phyloP scores from a whole-genome alignment of 2,797 vertebrate species.

The Xenentodon cancila region DNA sequence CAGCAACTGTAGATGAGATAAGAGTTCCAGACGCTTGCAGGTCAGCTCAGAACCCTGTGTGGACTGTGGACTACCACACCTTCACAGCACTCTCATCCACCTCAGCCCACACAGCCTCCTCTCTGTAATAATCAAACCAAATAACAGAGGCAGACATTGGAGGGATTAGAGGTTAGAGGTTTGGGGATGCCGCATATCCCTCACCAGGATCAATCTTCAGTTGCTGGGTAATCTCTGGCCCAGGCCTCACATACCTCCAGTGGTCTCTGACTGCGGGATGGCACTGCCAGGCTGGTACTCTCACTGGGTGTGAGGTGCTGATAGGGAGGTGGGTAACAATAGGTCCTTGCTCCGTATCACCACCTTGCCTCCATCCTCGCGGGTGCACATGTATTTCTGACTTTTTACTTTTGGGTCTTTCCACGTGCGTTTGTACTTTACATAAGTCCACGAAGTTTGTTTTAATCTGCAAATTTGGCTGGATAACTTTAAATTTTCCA shows the following conservation, averaged over 20 bases:
- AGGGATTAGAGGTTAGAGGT: conserved; percentile 69
- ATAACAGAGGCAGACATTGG: conserved; percentile 68
- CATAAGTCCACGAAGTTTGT: conserved; percentile 44
- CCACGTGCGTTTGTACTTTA: conserved; percentile 12
- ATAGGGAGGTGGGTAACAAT: conserved; percentile 42
- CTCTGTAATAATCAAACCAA: conserved; percentile 59
- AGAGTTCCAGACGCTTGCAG: conserved; percentile 43
- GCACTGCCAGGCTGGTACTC: conserved; percentile 46
- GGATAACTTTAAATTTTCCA: conserved; percentile 72
- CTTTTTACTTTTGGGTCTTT: conserved; percentile 9
- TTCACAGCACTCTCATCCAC: conserved; percentile 46
- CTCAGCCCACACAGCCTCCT: conserved; percentile 39
- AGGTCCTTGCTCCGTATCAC: conserved; percentile 14
- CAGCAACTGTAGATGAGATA: conserved; percentile 43
- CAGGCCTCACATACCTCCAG: conserved; percentile 57
- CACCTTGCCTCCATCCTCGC: conserved; percentile 42
- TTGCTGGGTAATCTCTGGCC: conserved; percentile 65
- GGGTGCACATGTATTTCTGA: conserved; percentile 16
- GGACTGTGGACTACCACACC: conserved; percentile 17
- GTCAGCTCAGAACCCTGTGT: conserved; percentile 46
- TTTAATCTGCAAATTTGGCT: conserved; percentile 63
- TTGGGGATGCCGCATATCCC: conserved; percentile 64
- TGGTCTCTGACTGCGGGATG: conserved; percentile 50
- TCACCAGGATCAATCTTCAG: conserved; percentile 72
- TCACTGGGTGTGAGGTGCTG: conserved; percentile 38